Conservation (phyloP, 2,888 invertebrate genomes). For the Scaptomyza flava region DNA sequence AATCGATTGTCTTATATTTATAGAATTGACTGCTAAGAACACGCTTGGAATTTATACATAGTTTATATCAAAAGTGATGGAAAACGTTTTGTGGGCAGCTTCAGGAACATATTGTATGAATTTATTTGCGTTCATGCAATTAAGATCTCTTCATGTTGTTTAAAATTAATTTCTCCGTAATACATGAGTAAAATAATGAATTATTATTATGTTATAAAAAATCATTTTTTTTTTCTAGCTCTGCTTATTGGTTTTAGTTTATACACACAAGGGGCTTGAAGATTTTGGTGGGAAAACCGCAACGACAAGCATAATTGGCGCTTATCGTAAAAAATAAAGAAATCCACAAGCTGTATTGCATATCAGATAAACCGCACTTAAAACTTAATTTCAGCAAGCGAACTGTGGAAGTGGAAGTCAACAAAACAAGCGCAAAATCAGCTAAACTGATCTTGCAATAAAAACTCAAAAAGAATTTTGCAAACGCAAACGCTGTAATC, state of each 20-base stretch:
- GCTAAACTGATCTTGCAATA: not conserved
- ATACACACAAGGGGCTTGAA: not conserved
- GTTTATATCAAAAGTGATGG: not conserved
- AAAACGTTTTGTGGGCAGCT: not conserved
- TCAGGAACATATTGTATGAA: not conserved
- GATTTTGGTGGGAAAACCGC: not conserved
- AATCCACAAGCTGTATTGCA: constrained; percentile 5
- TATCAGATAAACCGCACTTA: constrained; percentile 4
- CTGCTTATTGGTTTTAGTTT: not conserved
- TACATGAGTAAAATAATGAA: not conserved
- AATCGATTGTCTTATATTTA: not conserved
- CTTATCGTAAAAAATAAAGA: constrained; percentile 11
- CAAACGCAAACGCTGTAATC: constrained; percentile 41
- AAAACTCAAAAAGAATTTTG: constrained; percentile 23
- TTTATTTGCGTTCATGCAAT: not conserved
- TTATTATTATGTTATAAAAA: not conserved
- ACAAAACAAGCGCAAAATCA: constrained; percentile 7
- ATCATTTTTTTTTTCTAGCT: not conserved
- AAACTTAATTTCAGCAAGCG: not conserved
- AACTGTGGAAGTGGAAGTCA: constrained; percentile 4
- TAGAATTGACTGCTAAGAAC: not conserved
- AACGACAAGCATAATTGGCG: not conserved
- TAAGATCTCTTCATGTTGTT: not conserved
- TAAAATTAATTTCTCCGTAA: not conserved
- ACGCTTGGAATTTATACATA: not conserved